These are phyloP conservation scores for Toxostoma redivivum DNA, from an alignment of 2,113 vertebrate genomes.

Conservation along the genomic window DNA sequence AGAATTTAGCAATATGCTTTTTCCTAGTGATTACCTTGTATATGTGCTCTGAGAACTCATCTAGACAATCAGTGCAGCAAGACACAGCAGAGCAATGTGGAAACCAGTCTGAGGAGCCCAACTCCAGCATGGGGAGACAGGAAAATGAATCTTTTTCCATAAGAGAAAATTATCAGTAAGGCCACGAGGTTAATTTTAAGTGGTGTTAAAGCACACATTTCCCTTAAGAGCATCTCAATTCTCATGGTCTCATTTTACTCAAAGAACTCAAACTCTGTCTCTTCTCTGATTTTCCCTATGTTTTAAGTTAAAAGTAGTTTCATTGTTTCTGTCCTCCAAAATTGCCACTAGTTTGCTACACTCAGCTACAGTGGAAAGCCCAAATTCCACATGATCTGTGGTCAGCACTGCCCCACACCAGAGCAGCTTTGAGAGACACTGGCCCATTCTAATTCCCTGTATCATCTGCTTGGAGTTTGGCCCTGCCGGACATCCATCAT, in stretches of 20 bases:
- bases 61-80: neutral
- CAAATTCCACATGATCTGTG: neutral
- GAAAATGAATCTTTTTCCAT: neutral
- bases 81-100: rapidly evolving
- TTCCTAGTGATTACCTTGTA: neutral
- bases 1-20: neutral
- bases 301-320: neutral
- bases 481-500: neutral
- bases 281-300: neutral
- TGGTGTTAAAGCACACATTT: neutral
- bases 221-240: neutral
- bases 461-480: neutral
- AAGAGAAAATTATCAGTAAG: neutral
- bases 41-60: neutral
- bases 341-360: neutral
- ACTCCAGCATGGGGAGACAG: neutral
- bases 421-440: neutral
- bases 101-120: neutral
- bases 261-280: neutral
- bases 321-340: neutral
- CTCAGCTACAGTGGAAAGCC: neutral
- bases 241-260: neutral
- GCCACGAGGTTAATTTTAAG: neutral
- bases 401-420: neutral
- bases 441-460: neutral